Percentiles rank a stretch among this genome's conserved stretches.
phyloP scores from a whole-genome alignment of 2,113 vertebrate genomes.

The Gasterosteus nipponicus region DNA sequence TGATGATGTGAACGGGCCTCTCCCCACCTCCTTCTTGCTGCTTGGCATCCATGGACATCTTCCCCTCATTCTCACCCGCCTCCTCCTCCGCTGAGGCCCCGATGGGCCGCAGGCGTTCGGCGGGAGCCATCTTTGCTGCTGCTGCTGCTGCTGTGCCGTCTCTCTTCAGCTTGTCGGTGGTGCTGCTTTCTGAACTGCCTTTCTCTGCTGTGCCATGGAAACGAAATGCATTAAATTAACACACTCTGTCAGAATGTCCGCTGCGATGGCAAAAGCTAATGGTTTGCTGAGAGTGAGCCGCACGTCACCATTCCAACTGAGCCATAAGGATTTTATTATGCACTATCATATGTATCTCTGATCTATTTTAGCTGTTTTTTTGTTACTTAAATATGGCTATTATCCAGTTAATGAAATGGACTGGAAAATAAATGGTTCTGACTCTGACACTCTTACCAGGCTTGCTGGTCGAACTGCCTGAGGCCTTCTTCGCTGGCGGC shows the following conservation, averaged over 20 bases:
- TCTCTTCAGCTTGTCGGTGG: conserved; percentile 62
- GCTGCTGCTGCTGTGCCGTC: conserved; percentile 60
- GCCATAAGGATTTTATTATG: neutral
- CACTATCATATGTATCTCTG: neutral
- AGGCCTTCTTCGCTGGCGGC: conserved; percentile 67
- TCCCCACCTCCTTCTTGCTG: conserved; percentile 59
- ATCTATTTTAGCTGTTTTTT: neutral
- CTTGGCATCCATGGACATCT: conserved; percentile 51
- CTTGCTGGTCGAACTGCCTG: conserved; percentile 57
- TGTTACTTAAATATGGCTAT: neutral
- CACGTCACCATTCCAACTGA: neutral
- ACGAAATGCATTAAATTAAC: conserved; percentile 18
- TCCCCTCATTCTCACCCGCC: conserved; percentile 56
- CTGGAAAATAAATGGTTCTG: neutral
- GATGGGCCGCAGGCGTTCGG: conserved; percentile 76
- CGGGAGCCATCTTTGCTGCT: conserved; percentile 55
- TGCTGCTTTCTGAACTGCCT: conserved; percentile 48
- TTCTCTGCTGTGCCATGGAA: conserved; percentile 55
- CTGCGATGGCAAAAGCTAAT: neutral
- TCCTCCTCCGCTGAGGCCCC: conserved; percentile 80
- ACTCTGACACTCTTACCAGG: conserved; percentile 54
- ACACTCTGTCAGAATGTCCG: neutral
- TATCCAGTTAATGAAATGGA: neutral
- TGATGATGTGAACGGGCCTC: conserved; percentile 78
- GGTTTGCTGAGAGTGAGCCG: neutral